These are phyloP conservation scores for Albula glossodonta DNA, from an alignment of 2,113 vertebrate genomes.

Conservation along the genomic window DNA sequence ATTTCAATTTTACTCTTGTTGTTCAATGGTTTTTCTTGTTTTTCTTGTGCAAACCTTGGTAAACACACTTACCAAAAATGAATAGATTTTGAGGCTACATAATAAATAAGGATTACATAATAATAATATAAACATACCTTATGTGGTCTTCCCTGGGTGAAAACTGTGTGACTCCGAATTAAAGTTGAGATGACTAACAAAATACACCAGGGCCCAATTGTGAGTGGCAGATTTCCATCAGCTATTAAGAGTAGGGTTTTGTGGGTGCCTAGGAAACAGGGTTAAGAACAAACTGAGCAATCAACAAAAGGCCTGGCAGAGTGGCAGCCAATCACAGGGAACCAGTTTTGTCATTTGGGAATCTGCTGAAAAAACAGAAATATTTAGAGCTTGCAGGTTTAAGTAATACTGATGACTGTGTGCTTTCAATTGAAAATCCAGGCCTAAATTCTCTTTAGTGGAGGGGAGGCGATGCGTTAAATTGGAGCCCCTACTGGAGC, in stretches of 20 bases:
- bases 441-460: slow-evolving; percentile 6
- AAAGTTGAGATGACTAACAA: slow-evolving; percentile 48
- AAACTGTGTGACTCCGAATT: slow-evolving; percentile 56
- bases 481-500: background rate
- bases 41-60: background rate
- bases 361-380: slow-evolving; percentile 80
- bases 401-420: slow-evolving; percentile 66
- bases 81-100: background rate
- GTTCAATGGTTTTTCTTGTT: too few species aligned
- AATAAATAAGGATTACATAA: background rate
- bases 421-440: slow-evolving; percentile 64
- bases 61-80: background rate
- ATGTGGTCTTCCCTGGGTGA: slow-evolving; percentile 34
- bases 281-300: slow-evolving; percentile 48
- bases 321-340: slow-evolving; percentile 64
- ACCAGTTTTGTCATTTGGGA: slow-evolving; percentile 69
- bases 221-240: slow-evolving; percentile 41
- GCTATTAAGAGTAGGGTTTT: slow-evolving; percentile 63
- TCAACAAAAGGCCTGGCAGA: slow-evolving; percentile 56
- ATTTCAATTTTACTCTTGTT: too few species aligned
- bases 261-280: slow-evolving; percentile 57
- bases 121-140: slow-evolving; percentile 53
- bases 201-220: slow-evolving; percentile 57
- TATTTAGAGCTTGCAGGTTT: slow-evolving; percentile 54
- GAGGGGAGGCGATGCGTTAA: background rate